A percentile compares a stretch with the other conserved stretches of the same genome.
phyloP scores from a whole-genome alignment of 2,888 invertebrate genomes.

The Onthophagus sagittarius region DNA sequence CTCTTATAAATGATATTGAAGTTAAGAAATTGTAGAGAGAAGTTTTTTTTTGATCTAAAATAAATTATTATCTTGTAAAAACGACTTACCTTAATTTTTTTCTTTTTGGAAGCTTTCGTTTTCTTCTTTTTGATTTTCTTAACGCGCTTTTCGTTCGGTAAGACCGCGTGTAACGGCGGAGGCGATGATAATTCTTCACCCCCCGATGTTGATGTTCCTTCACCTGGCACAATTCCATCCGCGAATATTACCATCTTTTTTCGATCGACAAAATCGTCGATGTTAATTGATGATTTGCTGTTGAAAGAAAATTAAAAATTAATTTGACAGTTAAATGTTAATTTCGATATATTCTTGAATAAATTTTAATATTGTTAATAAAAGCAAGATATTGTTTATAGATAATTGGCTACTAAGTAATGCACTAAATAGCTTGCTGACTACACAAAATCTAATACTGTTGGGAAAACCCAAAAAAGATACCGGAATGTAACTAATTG shows the following conservation, averaged over 20 bases:
- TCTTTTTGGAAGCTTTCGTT: constrained; percentile 46
- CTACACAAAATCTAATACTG: no score
- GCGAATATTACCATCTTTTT: constrained; percentile 58
- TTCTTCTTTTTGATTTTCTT: constrained; percentile 51
- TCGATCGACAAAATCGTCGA: constrained; percentile 25
- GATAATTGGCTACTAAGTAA: no score
- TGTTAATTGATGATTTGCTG: constrained; percentile 16
- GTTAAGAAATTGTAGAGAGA: constrained; percentile 32
- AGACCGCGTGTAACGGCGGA: constrained; percentile 51
- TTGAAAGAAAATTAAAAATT: no score
- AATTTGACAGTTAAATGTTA: no score
- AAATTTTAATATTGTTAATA: no score
- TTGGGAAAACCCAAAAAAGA: no score
- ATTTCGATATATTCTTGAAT: no score
- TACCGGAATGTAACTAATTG: no score
- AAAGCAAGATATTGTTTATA: no score
- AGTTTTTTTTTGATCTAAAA: constrained; percentile 9
- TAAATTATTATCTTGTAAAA: background rate
- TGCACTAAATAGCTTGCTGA: no score
- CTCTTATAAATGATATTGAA: constrained; percentile 74
- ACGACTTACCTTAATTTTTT: constrained; percentile 52
- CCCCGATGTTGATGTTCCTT: constrained; percentile 56
- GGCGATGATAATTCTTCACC: constrained; percentile 60
- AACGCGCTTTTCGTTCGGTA: constrained; percentile 52
- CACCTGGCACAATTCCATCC: constrained; percentile 59